Percentiles rank a stretch among this genome's conserved stretches.
Conservation (phyloP, 2,113 vertebrate species). For the Aphyosemion australe region DNA sequence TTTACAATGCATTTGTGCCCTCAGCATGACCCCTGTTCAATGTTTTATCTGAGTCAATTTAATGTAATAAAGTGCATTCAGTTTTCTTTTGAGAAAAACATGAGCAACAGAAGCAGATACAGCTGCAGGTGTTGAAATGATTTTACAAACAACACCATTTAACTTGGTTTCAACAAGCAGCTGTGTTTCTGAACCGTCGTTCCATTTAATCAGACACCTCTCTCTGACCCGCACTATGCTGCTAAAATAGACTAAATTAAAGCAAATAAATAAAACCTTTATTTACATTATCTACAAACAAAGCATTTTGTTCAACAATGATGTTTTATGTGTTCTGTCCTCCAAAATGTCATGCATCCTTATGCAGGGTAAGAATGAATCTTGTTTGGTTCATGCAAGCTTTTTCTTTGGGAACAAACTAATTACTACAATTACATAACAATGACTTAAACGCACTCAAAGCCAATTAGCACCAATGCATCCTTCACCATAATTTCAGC, state of each 20-base stretch:
- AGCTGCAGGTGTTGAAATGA: constrained; percentile 1
- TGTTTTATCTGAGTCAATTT: constrained; percentile 53
- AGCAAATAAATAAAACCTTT: constrained; percentile 36
- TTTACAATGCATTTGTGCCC: constrained; percentile 55
- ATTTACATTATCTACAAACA: constrained; percentile 33
- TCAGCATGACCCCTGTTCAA: constrained; percentile 44
- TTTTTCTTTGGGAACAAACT: no score
- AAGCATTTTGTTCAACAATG: constrained; percentile 33
- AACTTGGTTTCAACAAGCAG: constrained; percentile 38
- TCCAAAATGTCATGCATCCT: constrained; percentile 27
- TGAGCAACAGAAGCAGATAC: constrained; percentile 9
- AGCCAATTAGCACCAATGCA: no score
- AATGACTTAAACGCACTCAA: no score
- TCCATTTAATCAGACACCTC: constrained; percentile 55
- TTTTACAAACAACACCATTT: constrained; percentile 45
- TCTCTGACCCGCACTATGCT: constrained; percentile 35
- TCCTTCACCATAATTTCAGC: no score
- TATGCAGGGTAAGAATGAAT: constrained; percentile 7
- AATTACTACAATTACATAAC: no score
- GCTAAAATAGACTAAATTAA: constrained; percentile 29
- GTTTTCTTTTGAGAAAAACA: constrained; percentile 54
- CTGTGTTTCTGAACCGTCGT: constrained; percentile 27
- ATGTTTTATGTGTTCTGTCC: constrained; percentile 25
- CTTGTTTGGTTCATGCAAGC: constrained; percentile 20
- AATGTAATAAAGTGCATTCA: constrained; percentile 58